Evolutionary conservation across 2,888 invertebrate genomes (phyloP).

Genomic region (Plemyria rubiginata): DNA sequence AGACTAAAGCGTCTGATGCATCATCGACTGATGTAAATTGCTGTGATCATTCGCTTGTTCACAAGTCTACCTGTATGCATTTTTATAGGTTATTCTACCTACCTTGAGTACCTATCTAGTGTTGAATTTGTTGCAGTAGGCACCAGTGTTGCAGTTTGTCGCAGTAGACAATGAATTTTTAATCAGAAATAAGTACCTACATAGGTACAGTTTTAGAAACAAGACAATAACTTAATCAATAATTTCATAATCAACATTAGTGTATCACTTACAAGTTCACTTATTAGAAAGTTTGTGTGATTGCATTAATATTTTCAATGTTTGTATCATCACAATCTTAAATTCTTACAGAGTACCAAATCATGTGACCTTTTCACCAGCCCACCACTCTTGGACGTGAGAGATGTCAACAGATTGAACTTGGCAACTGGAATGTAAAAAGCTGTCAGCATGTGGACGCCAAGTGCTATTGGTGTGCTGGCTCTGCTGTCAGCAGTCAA

Average conservation of each 20-base stretch:
- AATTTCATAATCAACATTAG: background rate
- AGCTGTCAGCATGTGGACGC: slow-evolving; percentile 53
- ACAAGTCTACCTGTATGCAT: background rate
- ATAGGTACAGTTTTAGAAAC: background rate
- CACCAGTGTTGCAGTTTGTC: too few species aligned
- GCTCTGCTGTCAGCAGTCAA: slow-evolving; percentile 54
- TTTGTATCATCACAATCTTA: background rate
- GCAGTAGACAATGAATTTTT: too few species aligned
- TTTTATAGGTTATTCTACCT: background rate
- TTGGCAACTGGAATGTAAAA: slow-evolving; percentile 34
- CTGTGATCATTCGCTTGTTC: background rate
- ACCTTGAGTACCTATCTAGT: background rate
- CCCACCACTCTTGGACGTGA: slow-evolving; percentile 26
- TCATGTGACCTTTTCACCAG: slow-evolving; percentile 49
- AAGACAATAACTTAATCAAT: too few species aligned
- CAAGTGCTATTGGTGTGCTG: slow-evolving; percentile 54
- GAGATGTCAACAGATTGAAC: slow-evolving; percentile 49
- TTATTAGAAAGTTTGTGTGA: background rate
- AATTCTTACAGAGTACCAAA: slow-evolving; percentile 44
- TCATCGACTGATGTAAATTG: slow-evolving; percentile 32
- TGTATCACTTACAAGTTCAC: background rate
- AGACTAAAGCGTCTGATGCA: slow-evolving; percentile 19
- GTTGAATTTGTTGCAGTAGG: too few species aligned
- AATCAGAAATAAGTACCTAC: too few species aligned
- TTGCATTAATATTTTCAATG: background rate